Percentiles rank a stretch among this genome's conserved stretches.
These are phyloP conservation scores for Piliocolobus tephrosceles DNA, from an alignment of 2,113 vertebrate species.

Conservation along the genomic window DNA sequence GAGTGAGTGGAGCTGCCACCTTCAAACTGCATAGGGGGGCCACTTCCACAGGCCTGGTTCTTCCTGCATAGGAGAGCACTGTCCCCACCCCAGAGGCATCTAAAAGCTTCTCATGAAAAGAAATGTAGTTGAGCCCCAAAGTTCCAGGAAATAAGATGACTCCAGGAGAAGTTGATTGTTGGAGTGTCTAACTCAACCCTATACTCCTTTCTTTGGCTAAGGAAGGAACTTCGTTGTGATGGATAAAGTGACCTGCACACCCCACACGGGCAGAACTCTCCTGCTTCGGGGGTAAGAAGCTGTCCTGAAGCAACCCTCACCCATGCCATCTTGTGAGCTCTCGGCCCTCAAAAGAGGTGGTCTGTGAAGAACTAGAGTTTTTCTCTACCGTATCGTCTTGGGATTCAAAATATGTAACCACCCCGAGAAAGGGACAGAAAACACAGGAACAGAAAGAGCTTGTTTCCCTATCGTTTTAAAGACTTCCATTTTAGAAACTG, in stretches of 20 bases:
- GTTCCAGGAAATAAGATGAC: too few species aligned
- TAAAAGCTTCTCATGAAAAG: not conserved
- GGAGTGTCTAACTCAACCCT: not conserved
- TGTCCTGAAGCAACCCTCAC: not conserved
- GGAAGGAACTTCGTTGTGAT: too few species aligned
- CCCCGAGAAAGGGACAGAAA: not conserved
- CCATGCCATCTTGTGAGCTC: not conserved
- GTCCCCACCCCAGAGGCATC: not conserved
- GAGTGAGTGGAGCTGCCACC: not conserved
- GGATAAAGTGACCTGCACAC: rapidly evolving
- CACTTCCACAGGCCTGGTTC: rapidly evolving
- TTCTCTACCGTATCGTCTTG: not conserved
- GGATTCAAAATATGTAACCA: not conserved
- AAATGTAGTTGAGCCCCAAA: not conserved
- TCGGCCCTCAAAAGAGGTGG: not conserved
- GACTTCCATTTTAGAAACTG: not conserved
- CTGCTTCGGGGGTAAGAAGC: rapidly evolving
- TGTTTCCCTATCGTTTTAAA: not conserved
- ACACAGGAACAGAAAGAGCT: not conserved
- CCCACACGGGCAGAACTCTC: rapidly evolving
- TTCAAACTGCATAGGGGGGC: not conserved
- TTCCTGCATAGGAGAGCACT: rapidly evolving
- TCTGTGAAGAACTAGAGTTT: not conserved
- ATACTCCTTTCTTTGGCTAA: not conserved
- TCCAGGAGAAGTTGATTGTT: not conserved